phyloP scores from a whole-genome alignment of 2,113 vertebrate genomes.

The Piliocolobus tephrosceles region DNA sequence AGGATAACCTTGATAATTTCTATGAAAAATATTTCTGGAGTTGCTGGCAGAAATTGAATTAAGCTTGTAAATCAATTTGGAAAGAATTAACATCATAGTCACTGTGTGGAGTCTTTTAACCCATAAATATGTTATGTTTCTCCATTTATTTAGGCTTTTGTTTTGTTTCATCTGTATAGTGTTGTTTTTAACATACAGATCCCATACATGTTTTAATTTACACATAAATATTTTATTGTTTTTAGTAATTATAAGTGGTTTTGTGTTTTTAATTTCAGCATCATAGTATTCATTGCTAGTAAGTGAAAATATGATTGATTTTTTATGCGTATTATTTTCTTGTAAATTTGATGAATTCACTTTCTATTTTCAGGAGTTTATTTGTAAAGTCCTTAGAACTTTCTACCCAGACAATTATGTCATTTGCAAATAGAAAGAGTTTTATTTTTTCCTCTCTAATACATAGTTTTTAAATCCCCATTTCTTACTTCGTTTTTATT shows the following conservation, averaged over 20 bases:
- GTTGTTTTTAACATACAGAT: not conserved
- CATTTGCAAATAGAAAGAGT: not conserved
- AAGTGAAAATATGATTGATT: not conserved
- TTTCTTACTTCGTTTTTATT: not conserved
- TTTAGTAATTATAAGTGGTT: not conserved
- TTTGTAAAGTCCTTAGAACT: not conserved
- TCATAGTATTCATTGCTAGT: not conserved
- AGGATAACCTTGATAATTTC: not conserved
- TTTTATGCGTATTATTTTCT: not conserved
- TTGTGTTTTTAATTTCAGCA: not conserved
- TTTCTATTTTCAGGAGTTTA: not conserved
- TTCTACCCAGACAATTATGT: not conserved
- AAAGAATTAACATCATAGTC: no score
- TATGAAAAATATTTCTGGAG: not conserved
- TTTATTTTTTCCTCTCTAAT: not conserved
- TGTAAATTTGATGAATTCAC: not conserved
- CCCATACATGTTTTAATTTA: not conserved
- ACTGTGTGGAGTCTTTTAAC: not conserved
- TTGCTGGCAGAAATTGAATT: not conserved
- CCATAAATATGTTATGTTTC: not conserved
- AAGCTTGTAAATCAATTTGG: not conserved
- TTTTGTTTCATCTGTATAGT: not conserved
- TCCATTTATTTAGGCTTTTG: not conserved
- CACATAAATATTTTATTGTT: not conserved
- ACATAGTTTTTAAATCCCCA: not conserved